phyloP scores from a whole-genome alignment of 2,888 invertebrate genomes.

The Spilosoma lubricipeda region DNA sequence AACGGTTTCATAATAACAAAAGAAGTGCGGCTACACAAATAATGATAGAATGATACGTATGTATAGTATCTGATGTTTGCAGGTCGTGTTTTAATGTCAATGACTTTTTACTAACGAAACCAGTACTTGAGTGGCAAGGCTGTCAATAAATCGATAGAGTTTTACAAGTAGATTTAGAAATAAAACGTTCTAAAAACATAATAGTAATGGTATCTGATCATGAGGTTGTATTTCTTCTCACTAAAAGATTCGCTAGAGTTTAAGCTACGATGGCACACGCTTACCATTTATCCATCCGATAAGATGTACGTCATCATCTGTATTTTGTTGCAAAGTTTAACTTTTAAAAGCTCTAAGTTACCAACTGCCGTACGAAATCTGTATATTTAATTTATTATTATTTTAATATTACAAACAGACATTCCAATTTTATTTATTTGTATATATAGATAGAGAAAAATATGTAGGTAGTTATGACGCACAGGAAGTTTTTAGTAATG shows the following conservation, averaged over 20 bases:
- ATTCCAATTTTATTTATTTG: too few species aligned
- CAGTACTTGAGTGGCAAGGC: background rate
- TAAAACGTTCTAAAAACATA: background rate
- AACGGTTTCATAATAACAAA: constrained; percentile 25
- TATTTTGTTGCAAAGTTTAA: too few species aligned
- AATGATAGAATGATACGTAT: constrained; percentile 4
- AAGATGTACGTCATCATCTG: too few species aligned
- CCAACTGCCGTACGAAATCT: too few species aligned
- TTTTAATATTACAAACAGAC: too few species aligned
- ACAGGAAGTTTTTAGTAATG: background rate
- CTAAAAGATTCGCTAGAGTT: too few species aligned
- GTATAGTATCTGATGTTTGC: background rate
- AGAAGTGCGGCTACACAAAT: constrained; percentile 16
- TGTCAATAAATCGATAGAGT: background rate
- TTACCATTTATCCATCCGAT: too few species aligned
- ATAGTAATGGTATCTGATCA: too few species aligned
- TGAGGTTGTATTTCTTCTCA: too few species aligned
- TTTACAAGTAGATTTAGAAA: background rate
- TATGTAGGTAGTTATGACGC: background rate
- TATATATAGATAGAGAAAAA: background rate
- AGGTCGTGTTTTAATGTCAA: background rate
- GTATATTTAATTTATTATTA: too few species aligned
- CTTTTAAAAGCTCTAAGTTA: too few species aligned
- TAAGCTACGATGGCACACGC: too few species aligned
- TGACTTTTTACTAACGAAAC: background rate